Base-by-base conservation (phyloP, 2,797 vertebrate species). In the Discoglossus pictus region DNA sequence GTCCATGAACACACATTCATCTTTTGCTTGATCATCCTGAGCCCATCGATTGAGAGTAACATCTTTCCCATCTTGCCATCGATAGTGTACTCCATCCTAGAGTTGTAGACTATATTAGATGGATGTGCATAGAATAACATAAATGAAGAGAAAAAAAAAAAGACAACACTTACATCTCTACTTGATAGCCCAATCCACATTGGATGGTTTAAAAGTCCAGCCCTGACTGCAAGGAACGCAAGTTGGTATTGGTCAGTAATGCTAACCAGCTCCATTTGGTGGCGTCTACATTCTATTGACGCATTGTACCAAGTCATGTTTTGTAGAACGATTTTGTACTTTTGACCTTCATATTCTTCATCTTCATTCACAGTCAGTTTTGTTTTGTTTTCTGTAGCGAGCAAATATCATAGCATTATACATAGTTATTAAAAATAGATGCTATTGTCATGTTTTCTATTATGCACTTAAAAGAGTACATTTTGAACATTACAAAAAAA, bases 111-210 rank as follows among this genome's bases (percentile, higher is more conserved):
- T 16, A 21, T 55, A 74, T 66, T 72, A 0, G 7, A 11, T 68
- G 68, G n/a, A 8, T 47, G 12, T 12, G 9, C 27, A 25, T 1
- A 21, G 3, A 1, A 4, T 21, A 36, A 12, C 17, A 43, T 18
- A 5, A 23, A 27, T 38, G 2, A n/a, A 13, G 10, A 39, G n/a
- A n/a, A n/a, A n/a, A n/a, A n/a, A n/a, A n/a, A n/a, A n/a, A n/a
- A n/a, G n/a, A n/a, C n/a, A n/a, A 59, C 63, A 84, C 90, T 86
- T 84, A 98, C 96, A 0, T 97, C 92, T 76, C 88, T 82, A 48
- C 94, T 97, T 58, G 87, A 92, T 58, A 99, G 90, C 75, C 97
- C 97, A 18, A 93, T 96, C 97, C 97, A 99, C 74, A 97, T 83
- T 4, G 93, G 88, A 1, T 71, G 77, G 25, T 77, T 76, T 1